phyloP scores from a whole-genome alignment of 2,797 vertebrate species.

The Cynopterus sphinx region DNA sequence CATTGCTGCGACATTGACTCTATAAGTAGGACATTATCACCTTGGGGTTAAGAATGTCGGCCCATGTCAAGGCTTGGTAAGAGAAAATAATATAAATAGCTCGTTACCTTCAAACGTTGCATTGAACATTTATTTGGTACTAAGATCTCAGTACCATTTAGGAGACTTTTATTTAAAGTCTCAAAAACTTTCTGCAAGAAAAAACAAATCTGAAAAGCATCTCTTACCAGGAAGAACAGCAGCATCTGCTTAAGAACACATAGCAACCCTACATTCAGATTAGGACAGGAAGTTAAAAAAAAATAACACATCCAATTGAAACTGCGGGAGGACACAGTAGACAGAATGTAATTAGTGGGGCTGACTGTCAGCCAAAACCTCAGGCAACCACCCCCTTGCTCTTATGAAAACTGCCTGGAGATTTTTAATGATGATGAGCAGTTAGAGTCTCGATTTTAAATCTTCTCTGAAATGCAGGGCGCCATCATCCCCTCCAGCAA shows the following conservation, averaged over 20 bases:
- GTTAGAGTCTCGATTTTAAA: constrained; percentile 77
- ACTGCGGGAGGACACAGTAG: constrained; percentile 78
- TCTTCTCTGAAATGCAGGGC: constrained; percentile 78
- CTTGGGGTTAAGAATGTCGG: not conserved
- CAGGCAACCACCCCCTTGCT: constrained; percentile 80
- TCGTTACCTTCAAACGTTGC: not conserved
- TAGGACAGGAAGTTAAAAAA: constrained; percentile 73
- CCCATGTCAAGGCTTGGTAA: not conserved
- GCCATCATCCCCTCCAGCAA: constrained; percentile 74
- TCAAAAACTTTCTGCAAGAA: constrained; percentile 48
- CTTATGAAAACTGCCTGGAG: constrained; percentile 81
- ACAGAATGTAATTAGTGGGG: constrained; percentile 82
- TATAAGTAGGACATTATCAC: constrained; percentile 30
- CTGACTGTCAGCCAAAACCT: constrained; percentile 82
- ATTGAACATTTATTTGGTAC: not conserved
- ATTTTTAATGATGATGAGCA: constrained; percentile 81
- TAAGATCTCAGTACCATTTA: constrained; percentile 21
- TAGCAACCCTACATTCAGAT: constrained; percentile 74
- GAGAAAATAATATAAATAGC: constrained; percentile 17
- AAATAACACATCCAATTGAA: constrained; percentile 77
- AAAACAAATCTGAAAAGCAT: constrained; percentile 54
- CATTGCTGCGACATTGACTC: not conserved
- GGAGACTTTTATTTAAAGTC: constrained; percentile 48
- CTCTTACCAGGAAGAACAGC: constrained; percentile 43
- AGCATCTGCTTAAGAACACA: constrained; percentile 75